Base-by-base conservation (phyloP, 2,113 vertebrate species). In the Morone chrysops region DNA sequence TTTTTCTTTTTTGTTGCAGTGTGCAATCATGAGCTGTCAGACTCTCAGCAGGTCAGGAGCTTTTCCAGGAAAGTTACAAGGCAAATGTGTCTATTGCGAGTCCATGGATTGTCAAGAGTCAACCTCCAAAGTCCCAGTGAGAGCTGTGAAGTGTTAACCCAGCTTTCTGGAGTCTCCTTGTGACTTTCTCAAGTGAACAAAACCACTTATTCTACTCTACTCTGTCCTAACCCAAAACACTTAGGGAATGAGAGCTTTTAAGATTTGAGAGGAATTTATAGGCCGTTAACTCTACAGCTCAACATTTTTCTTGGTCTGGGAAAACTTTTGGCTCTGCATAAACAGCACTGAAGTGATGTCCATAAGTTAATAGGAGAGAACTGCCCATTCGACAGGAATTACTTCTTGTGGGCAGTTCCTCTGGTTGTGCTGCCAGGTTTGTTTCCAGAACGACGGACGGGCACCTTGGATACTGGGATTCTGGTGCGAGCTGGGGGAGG, bases 401-500 rank as follows among this genome's bases (percentile, higher is more conserved):
- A 97, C 92, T 99, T 99, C 96, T 96, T 98, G 94, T 95, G 91
- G 91, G 91, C 85, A 71, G 96, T 93, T 47, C 96, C 96, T 93
- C 94, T 93, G 0, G 75, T 83, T 38, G 84, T 94, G 62, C 93
- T 94, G 91, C 95, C 85, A 40, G 93, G 94, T 90, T 97, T 96
- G 92, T 92, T 97, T 94, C 96, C 96, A 76, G 97, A 96, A 67
- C 97, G 95, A 20, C 97, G 97, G 67, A 99, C 97, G 12, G 97
- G 96, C 71, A 99, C 97, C 95, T 98, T 99, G 78, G 98, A 98
- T 72, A 99, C 96, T 0, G 98, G 98, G 85, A 99, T 99, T 94
- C 97, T 97, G 80, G 97, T 99, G 94, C 97, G 97, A 71, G 95
- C 97, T 87, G 96, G 96, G 84, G 95, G 95, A 77, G 96, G 91